Evolutionary conservation across 2,113 vertebrate genomes (phyloP), one percentile per base, ranked within the genome.

Genomic region (Meriones unguiculatus): DNA sequence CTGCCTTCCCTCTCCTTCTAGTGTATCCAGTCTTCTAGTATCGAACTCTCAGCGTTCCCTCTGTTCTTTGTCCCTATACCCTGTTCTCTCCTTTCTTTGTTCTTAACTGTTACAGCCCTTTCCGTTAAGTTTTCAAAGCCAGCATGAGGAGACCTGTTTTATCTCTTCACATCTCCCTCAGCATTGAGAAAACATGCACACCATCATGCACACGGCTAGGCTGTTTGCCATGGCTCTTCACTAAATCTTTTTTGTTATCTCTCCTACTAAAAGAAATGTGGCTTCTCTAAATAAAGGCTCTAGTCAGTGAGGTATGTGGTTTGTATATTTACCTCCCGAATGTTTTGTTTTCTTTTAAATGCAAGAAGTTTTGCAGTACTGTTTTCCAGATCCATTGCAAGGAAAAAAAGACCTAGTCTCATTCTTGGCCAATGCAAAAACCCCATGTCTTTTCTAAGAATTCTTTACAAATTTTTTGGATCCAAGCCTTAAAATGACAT

Each of bases 361-460:
- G 22, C 14, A 89, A 93, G 30, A 93, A 65, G 69, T 46, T 70
- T 77, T 90, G 46, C 94, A 88, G 62, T 64, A 85, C 72, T 59
- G 89, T 89, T 90, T 80, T 80, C 91, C 46, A 65, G 28, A 81
- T 5, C 65, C 41, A 84, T 76, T 86, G 35, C 2, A 67, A 78
- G 30, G 86, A 92, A 88, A 90, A 62, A 81, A 20, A 90, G 80
- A 92, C 24, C 32, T 67, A 90, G 77, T 92, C 78, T 95, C 35
- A 84, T 73, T 78, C 54, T 93, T 77, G 35, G 57, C 82, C 90
- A 90, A 91, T 70, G 57, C 11, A 81, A 75, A 62, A 96, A 25
- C 25, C 50, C 5, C 20, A 12, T 85, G 72, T 85, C 64, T 91
- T 90, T 85, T 95, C 85, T 82, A 93, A 82, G 73, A 91, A 38